Percentiles rank a stretch among this genome's conserved stretches.
Evolutionary conservation across 23 tunicate genomes (phyloP).

Genomic region (Aplidium turbinatum): DNA sequence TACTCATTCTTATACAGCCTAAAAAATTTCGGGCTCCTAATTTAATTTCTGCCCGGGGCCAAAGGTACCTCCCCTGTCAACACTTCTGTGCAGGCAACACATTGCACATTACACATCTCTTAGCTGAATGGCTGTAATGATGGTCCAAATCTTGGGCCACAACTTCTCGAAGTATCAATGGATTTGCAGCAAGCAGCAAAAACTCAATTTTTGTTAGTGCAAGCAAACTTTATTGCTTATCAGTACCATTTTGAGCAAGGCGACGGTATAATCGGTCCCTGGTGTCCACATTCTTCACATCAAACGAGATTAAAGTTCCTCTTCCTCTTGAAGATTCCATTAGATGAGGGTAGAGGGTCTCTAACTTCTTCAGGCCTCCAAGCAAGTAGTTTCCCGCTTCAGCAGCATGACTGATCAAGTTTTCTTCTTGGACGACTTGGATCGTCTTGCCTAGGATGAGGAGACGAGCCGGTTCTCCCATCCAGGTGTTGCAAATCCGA

Average conservation of each 20-base stretch:
- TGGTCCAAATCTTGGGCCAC: too few species aligned
- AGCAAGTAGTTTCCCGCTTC: conserved; percentile 30
- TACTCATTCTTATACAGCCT: too few species aligned
- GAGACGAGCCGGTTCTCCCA: conserved; percentile 64
- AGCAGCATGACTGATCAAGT: conserved; percentile 7
- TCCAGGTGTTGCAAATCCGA: conserved; percentile 69
- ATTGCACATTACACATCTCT: too few species aligned
- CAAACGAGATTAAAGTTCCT: conserved; percentile 47
- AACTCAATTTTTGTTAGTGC: too few species aligned
- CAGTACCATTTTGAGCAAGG: conserved; percentile 15
- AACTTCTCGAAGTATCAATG: too few species aligned
- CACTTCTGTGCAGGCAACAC: too few species aligned
- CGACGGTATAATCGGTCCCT: conserved; percentile 24
- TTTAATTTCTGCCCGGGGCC: too few species aligned
- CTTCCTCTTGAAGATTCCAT: conserved; percentile 39
- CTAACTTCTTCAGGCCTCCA: conserved; percentile 33
- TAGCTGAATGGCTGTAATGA: too few species aligned
- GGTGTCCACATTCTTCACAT: conserved; percentile 32
- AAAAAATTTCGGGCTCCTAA: too few species aligned
- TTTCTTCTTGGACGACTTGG: conserved; percentile 41
- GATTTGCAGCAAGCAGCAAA: too few species aligned
- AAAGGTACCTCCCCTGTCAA: too few species aligned
- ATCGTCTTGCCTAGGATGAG: conserved; percentile 38
- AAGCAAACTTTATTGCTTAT: neutral
- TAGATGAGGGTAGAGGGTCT: conserved; percentile 29